Evolutionary conservation across 1,140 invertebrate genomes (phyloP).

Genomic region (Plectrocnemia conspersa): DNA sequence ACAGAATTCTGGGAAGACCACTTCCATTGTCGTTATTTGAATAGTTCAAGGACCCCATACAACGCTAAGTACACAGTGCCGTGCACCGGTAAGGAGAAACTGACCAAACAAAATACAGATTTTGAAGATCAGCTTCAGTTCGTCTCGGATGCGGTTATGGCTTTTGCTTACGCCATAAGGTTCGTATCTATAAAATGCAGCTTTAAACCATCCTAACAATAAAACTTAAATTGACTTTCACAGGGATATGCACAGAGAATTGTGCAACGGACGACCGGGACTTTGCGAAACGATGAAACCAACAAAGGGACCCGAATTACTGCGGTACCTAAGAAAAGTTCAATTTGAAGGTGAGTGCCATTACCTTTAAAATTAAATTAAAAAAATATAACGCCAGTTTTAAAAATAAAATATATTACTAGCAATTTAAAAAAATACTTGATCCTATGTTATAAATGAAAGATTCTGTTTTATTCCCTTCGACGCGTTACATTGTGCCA

Average conservation of each 20-base stretch:
- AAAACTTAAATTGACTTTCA: not conserved
- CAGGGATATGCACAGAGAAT: conserved; percentile 78
- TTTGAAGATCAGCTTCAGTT: conserved; percentile 90
- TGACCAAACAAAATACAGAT: conserved; percentile 69
- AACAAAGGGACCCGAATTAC: conserved; percentile 75
- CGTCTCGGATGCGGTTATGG: conserved; percentile 88
- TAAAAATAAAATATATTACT: too few relatives aligned
- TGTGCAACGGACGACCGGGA: conserved; percentile 68
- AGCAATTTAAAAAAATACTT: too few relatives aligned
- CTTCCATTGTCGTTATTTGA: conserved; percentile 78
- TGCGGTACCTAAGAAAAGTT: conserved; percentile 79
- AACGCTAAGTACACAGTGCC: conserved; percentile 64
- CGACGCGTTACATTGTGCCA: too few relatives aligned
- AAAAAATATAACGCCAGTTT: too few relatives aligned
- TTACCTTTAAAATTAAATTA: not conserved
- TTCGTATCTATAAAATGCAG: conserved; percentile 44
- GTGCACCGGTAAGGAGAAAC: conserved; percentile 68
- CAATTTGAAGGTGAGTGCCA: conserved; percentile 71
- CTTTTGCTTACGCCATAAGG: conserved; percentile 83
- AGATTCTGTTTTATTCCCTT: too few relatives aligned
- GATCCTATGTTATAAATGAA: too few relatives aligned
- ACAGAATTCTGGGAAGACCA: conserved; percentile 92
- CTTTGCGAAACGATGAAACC: conserved; percentile 85
- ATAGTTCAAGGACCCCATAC: conserved; percentile 73
- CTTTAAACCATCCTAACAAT: not conserved